A percentile compares a stretch with the other conserved stretches of the same genome.
phyloP scores from a whole-genome alignment of 2,888 invertebrate genomes.

The Cenopis cana region DNA sequence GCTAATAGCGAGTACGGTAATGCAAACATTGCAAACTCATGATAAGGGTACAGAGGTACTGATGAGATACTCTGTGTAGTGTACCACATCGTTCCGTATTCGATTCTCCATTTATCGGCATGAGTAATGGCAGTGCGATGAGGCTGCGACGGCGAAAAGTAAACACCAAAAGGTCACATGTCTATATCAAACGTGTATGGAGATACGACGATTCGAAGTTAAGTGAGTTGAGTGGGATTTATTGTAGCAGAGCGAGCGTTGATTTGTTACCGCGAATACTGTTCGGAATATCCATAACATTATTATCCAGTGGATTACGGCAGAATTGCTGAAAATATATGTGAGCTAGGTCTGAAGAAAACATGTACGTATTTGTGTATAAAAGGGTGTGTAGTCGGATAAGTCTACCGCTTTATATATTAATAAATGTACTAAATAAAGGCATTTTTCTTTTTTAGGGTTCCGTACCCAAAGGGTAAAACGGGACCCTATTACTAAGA shows the following conservation, averaged over 20 bases:
- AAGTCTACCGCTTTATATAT: too few relatives aligned
- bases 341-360: background rate
- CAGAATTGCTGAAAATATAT: background rate
- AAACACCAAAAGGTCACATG: background rate
- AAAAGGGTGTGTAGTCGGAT: too few relatives aligned
- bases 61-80: background rate
- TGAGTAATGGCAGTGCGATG: conserved; percentile 26
- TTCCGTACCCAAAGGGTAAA: too few relatives aligned
- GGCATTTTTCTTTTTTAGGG: too few relatives aligned
- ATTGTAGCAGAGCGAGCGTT: conserved; percentile 12
- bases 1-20: too few relatives aligned
- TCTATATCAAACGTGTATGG: background rate
- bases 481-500: too few relatives aligned
- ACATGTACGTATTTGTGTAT: background rate
- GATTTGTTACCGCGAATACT: conserved; percentile 28
- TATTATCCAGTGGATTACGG: conserved; percentile 7
- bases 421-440: too few relatives aligned
- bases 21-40: too few relatives aligned
- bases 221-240: background rate
- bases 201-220: background rate
- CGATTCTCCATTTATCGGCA: conserved; percentile 15
- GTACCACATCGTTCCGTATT: conserved; percentile 15
- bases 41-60: too few relatives aligned
- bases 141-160: conserved; percentile 1
- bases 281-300: conserved; percentile 6